A percentile compares a stretch with the other conserved stretches of the same genome.
phyloP scores from a whole-genome alignment of 2,113 vertebrate genomes.

The Rhinolophus ferrumequinum region DNA sequence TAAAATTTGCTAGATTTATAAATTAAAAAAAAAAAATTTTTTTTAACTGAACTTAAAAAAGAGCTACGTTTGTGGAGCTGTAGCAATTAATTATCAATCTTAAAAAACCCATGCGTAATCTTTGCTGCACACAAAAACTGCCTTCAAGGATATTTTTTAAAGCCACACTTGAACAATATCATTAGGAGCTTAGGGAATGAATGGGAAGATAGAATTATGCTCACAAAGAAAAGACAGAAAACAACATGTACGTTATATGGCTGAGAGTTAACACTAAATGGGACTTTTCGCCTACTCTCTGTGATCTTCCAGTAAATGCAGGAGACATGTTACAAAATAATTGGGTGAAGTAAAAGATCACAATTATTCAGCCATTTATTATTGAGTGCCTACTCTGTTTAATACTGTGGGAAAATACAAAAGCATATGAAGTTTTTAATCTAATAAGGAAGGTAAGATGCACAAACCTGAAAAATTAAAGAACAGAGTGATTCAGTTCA shows the following conservation, averaged over 20 bases:
- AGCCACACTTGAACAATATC: not conserved
- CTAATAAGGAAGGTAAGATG: slow-evolving; percentile 46
- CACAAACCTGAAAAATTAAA: slow-evolving; percentile 55
- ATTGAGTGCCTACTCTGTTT: not conserved
- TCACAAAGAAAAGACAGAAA: not conserved
- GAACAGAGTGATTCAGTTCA: slow-evolving; percentile 58
- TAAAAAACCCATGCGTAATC: not conserved
- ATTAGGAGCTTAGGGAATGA: not conserved
- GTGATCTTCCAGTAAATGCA: slow-evolving; percentile 11
- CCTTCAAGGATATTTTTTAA: slow-evolving; percentile 31
- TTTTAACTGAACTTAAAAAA: slow-evolving; percentile 39
- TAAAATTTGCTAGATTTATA: slow-evolving; percentile 30
- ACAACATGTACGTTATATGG: not conserved
- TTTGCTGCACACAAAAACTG: slow-evolving; percentile 49
- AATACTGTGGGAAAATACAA: slow-evolving; percentile 36
- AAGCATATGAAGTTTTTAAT: slow-evolving; percentile 31
- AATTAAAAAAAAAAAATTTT: slow-evolving; percentile 27
- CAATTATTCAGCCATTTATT: slow-evolving; percentile 36
- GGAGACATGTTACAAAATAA: slow-evolving; percentile 33
- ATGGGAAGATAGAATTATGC: not conserved
- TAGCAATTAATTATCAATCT: slow-evolving; percentile 36
- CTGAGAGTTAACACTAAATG: not conserved
- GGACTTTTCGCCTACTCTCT: not conserved
- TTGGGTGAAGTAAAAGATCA: slow-evolving; percentile 21
- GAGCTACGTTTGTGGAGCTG: not conserved